Evolutionary conservation across 1,140 invertebrate species (phyloP).

Genomic region (Diplogasteroides magnus): DNA sequence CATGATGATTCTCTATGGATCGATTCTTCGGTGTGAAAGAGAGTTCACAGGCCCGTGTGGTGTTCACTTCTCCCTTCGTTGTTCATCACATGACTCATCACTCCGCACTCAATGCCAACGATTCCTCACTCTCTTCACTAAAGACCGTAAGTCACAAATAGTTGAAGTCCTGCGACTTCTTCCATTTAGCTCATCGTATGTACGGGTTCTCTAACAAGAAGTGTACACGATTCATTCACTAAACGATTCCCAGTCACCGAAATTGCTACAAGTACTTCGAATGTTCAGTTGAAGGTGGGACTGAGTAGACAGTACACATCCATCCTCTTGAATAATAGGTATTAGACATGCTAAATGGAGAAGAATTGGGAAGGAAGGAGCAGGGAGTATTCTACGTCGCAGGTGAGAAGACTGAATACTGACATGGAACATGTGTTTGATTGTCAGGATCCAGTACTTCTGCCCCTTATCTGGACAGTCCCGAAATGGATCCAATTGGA

Average conservation of each 20-base stretch:
- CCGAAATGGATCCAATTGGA: constrained; percentile 3
- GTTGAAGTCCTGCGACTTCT: too few species aligned
- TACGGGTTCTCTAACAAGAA: not conserved
- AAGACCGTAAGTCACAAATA: not conserved
- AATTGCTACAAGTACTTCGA: not conserved
- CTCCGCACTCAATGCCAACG: not conserved
- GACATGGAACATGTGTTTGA: too few species aligned
- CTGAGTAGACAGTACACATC: not conserved
- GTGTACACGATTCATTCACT: not conserved
- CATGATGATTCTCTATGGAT: too few species aligned
- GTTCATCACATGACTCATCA: not conserved
- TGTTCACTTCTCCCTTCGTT: not conserved
- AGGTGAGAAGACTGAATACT: too few species aligned
- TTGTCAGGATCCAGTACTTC: not conserved
- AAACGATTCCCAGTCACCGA: not conserved
- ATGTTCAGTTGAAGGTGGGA: not conserved
- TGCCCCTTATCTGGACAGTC: constrained; percentile 10
- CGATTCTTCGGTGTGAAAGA: too few species aligned
- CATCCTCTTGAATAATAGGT: not conserved
- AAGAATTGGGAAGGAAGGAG: constrained; percentile 5
- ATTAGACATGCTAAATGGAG: constrained; percentile 9
- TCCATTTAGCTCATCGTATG: not conserved
- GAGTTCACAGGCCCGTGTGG: not conserved
- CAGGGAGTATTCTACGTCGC: constrained; percentile 11
- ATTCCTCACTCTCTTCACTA: not conserved